Evolutionary conservation across 37 sponge, comb jelly and placozoan genomes (phyloP).

Genomic region (Diacarnus erythraeanus): DNA sequence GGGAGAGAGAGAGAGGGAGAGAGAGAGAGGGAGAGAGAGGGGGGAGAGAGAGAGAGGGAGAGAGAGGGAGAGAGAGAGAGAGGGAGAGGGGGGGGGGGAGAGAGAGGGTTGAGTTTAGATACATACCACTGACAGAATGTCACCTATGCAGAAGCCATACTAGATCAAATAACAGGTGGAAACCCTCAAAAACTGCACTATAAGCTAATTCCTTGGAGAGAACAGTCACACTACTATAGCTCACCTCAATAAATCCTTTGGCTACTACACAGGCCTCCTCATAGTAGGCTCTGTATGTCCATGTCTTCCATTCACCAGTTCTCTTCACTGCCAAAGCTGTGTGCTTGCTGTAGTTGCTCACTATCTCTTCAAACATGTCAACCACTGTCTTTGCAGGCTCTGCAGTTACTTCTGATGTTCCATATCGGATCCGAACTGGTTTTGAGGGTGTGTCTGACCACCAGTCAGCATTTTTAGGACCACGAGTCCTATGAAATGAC

Average conservation of each 20-base stretch:
- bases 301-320: slow-evolving; percentile 64
- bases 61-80: too few relatives aligned
- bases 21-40: too few relatives aligned
- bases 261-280: slow-evolving; percentile 59
- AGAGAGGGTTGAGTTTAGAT: too few relatives aligned
- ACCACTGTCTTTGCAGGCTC: slow-evolving; percentile 66
- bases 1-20: too few relatives aligned
- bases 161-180: too few relatives aligned
- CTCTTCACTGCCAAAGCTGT: slow-evolving; percentile 77
- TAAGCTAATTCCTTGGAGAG: background rate
- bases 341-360: slow-evolving; percentile 31
- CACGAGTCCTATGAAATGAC: background rate
- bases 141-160: too few relatives aligned
- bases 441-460: slow-evolving; percentile 12
- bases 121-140: too few relatives aligned
- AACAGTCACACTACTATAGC: background rate
- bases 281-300: slow-evolving; percentile 77
- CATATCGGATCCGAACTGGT: slow-evolving; percentile 32
- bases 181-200: too few relatives aligned
- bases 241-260: slow-evolving; percentile 77
- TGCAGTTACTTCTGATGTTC: slow-evolving; percentile 13
- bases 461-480: slow-evolving; percentile 12
- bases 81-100: too few relatives aligned
- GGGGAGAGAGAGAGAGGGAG: too few relatives aligned
- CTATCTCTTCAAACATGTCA: slow-evolving; percentile 59